Evolutionary conservation across 2,797 vertebrate genomes (phyloP).

Genomic region (Chromobotia macracanthus): DNA sequence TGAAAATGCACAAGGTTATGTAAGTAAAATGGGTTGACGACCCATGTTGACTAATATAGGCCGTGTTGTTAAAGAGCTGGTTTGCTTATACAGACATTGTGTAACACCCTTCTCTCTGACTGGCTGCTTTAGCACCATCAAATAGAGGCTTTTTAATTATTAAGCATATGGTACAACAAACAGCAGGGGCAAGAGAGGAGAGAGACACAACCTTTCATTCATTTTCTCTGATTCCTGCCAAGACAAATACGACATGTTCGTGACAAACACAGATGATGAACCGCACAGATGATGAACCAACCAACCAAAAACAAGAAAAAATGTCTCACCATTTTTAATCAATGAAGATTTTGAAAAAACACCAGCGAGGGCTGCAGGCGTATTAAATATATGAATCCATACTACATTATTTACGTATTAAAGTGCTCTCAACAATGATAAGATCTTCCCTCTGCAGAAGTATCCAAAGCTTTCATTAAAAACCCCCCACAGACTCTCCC

Average conservation of each 20-base stretch:
- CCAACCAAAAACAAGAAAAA: background rate
- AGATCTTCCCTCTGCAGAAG: constrained; percentile 15
- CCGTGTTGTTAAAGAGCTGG: constrained; percentile 5
- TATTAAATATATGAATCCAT: constrained; percentile 41
- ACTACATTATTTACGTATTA: constrained; percentile 51
- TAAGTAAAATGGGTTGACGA: background rate
- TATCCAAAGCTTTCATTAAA: too few relatives aligned
- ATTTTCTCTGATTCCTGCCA: constrained; percentile 34
- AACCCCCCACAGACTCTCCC: too few relatives aligned
- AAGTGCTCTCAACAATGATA: constrained; percentile 31
- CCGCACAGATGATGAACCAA: constrained; percentile 22
- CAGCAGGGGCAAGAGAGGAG: constrained; percentile 32
- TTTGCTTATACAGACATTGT: background rate
- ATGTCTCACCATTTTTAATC: constrained; percentile 23
- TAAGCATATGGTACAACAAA: constrained; percentile 42
- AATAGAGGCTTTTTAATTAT: constrained; percentile 51
- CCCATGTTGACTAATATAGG: background rate
- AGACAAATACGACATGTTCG: constrained; percentile 18
- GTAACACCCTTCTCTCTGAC: constrained; percentile 16
- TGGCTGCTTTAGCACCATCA: too few relatives aligned
- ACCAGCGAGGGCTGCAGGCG: constrained; percentile 1
- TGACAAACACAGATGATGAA: constrained; percentile 17
- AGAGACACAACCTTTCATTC: constrained; percentile 31
- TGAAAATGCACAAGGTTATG: background rate
- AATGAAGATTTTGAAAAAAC: constrained; percentile 7